Percentiles rank a stretch among this genome's conserved stretches.
Conservation (phyloP, 2,888 invertebrate species). For the Lasioglossum zephyrum region DNA sequence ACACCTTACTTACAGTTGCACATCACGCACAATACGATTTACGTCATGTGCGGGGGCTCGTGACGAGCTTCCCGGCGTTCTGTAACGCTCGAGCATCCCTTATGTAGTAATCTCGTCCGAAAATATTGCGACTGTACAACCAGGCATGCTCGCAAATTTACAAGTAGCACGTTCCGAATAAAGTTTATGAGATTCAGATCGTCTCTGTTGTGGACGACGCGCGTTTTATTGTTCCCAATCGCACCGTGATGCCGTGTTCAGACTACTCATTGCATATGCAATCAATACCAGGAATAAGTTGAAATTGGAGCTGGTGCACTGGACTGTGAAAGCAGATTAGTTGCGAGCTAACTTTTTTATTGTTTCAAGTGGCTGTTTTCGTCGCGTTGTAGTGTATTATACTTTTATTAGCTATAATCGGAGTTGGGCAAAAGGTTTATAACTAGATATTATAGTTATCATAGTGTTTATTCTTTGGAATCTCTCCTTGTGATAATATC, state of each 20-base stretch:
- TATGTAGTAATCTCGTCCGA: slow-evolving; percentile 39
- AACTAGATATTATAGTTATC: background rate
- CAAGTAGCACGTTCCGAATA: slow-evolving; percentile 2
- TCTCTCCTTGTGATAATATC: background rate
- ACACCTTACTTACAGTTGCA: slow-evolving; percentile 61
- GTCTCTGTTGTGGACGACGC: background rate
- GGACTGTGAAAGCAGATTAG: background rate
- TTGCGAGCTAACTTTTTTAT: background rate
- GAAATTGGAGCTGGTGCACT: background rate
- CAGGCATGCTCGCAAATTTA: slow-evolving; percentile 9
- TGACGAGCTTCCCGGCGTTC: slow-evolving; percentile 54
- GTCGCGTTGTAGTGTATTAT: too few species aligned
- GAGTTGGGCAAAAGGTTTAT: background rate
- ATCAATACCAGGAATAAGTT: slow-evolving; percentile 3
- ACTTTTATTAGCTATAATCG: background rate
- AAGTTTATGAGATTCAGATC: background rate
- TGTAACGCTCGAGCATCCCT: slow-evolving; percentile 41
- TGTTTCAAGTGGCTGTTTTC: background rate
- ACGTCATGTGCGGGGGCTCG: slow-evolving; percentile 51
- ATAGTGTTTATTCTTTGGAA: background rate
- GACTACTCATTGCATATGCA: background rate
- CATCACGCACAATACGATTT: slow-evolving; percentile 65
- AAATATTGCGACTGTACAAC: slow-evolving; percentile 29
- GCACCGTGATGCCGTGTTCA: background rate
- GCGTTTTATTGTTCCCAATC: background rate